Evolutionary conservation across 2,888 invertebrate species (phyloP), one percentile per base, ranked within the genome.

Genomic region (Melikaiella ostensackeni): DNA sequence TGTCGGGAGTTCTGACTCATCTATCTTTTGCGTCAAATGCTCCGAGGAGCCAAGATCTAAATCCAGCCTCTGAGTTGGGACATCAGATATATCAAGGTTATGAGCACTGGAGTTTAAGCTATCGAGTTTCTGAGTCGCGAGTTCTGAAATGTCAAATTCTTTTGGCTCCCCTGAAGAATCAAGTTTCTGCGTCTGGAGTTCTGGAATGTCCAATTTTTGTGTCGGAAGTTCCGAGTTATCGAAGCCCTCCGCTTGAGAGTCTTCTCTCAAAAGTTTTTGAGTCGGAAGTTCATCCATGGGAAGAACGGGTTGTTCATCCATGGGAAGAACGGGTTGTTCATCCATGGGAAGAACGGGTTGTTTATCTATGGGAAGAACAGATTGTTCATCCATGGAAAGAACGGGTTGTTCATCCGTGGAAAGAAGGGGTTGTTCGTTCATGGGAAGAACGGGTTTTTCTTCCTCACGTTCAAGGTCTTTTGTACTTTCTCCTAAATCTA

Each of bases 171-270:
- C 13, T 6, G 35, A 9, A n/a, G 35, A 35, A 63, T 63, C 63
- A n/a, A 63, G 35, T n/a, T 64, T 64, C 21, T 64, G 42, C 0
- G 64, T 42, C 24, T 64, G 35, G 6, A 38, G 21, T 66, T 66
- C 46, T 11, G 33, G 55, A 11, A 30, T 33, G 11, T 70, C 70
- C n/a, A 50, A 9, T 9, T 27, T n/a, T 30, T 70, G 50, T 11
- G 50, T 70, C 50, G 27, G 11, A 9, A 70, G 30, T 11, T 70
- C 50, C 8, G 50, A 50, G 30, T 30, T 6, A 33, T 70, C 70
- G 27, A 59, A 13, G 1, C 27, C 59, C 16, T 59, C 24, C 27
- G 16, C 24, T 24, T 24, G 11, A 59, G 59, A 5, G 13, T 59
- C 27, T 27, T 59, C 27, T 21, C 2, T 27, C 24, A 13, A 13